Percentiles rank a stretch among this genome's conserved stretches.
phyloP scores from a whole-genome alignment of 35 echinoderm and acorn worm species.

The Lytechinus pictus region DNA sequence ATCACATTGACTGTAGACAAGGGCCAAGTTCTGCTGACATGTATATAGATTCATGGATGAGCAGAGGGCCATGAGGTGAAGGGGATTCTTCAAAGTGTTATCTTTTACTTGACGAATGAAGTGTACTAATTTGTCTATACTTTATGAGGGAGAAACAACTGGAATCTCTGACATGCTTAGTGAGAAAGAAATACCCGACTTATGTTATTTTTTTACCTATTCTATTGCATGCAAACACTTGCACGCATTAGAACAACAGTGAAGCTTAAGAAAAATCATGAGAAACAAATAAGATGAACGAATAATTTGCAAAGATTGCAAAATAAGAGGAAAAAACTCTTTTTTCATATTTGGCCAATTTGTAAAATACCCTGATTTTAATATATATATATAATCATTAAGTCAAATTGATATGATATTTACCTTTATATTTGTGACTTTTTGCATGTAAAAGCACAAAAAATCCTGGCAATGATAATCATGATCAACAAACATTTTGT shows the following conservation, averaged over 20 bases:
- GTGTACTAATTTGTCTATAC: background rate
- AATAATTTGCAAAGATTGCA: no score
- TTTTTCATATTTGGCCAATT: no score
- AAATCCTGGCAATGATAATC: background rate
- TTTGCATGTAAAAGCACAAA: background rate
- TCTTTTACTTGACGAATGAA: background rate
- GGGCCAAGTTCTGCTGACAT: background rate
- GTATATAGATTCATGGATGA: background rate
- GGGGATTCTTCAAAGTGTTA: background rate
- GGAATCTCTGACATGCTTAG: background rate
- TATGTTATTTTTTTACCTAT: background rate
- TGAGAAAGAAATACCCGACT: background rate
- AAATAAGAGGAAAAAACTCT: no score
- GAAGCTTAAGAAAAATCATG: no score
- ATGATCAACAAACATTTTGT: background rate
- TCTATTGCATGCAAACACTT: no score
- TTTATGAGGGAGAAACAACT: background rate
- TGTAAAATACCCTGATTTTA: no score
- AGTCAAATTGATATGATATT: no score
- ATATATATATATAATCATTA: no score
- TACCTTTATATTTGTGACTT: background rate
- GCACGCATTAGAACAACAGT: no score
- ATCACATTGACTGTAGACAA: background rate
- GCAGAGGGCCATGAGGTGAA: background rate
- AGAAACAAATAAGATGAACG: no score